Evolutionary conservation across 2,797 vertebrate species (phyloP).

Genomic region (Danionella dracula): DNA sequence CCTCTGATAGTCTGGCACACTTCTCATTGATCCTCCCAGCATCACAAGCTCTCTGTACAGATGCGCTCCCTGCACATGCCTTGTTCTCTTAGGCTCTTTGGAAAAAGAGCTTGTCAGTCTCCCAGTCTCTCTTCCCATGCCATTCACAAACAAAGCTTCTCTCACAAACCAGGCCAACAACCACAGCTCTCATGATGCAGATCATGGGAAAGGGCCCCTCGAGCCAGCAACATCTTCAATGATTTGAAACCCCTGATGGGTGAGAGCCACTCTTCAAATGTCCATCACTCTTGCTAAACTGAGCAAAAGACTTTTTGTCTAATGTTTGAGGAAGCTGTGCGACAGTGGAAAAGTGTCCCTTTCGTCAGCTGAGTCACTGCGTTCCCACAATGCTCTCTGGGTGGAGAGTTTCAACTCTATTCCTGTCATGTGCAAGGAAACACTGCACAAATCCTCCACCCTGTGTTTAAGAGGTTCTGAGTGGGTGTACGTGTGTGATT

Average conservation of each 20-base stretch:
- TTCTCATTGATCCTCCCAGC: background rate
- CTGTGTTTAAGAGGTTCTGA: slow-evolving; percentile 13
- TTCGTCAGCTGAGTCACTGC: slow-evolving; percentile 36
- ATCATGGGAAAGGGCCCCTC: slow-evolving; percentile 44
- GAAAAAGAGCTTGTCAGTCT: slow-evolving; percentile 26
- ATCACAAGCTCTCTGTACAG: background rate
- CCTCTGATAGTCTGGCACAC: background rate
- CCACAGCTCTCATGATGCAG: slow-evolving; percentile 46
- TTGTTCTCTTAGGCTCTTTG: slow-evolving; percentile 9
- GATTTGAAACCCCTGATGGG: slow-evolving; percentile 32
- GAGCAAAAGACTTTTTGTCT: slow-evolving; percentile 18
- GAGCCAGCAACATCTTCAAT: slow-evolving; percentile 41
- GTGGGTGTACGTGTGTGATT: slow-evolving; percentile 13
- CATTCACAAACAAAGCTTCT: slow-evolving; percentile 45
- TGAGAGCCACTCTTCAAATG: slow-evolving; percentile 41
- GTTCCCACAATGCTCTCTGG: slow-evolving; percentile 51
- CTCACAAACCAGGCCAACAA: slow-evolving; percentile 40
- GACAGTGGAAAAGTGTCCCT: slow-evolving; percentile 8
- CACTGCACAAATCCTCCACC: slow-evolving; percentile 24
- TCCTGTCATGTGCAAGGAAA: slow-evolving; percentile 30
- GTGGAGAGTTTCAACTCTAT: slow-evolving; percentile 43
- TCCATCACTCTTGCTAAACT: slow-evolving; percentile 26
- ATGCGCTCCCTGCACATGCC: background rate
- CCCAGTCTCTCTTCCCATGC: slow-evolving; percentile 46
- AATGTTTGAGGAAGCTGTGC: background rate